Conservation (phyloP, 1,140 invertebrate genomes). For the Rhyacophila brunnea region DNA sequence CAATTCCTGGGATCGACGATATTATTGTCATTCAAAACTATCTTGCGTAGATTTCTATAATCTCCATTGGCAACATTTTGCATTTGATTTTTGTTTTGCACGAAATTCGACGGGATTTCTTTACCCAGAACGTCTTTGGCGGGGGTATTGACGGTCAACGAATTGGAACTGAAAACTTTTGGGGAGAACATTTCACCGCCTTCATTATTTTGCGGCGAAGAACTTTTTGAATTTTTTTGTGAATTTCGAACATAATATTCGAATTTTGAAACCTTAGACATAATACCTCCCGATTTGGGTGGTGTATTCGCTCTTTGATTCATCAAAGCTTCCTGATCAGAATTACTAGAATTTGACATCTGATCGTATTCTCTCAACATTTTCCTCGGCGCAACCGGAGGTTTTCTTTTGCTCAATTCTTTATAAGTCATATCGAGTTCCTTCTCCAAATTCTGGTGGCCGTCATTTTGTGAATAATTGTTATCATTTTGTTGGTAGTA, state of each 20-base stretch:
- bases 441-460: conserved; percentile 43
- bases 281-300: conserved; percentile 52
- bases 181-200: conserved; percentile 60
- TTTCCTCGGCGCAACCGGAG: conserved; percentile 47
- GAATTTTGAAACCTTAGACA: conserved; percentile 62
- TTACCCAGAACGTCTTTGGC: conserved; percentile 73
- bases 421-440: conserved; percentile 50
- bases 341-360: conserved; percentile 30
- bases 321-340: conserved; percentile 23
- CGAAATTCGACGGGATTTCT: conserved; percentile 56
- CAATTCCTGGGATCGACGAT: conserved; percentile 43
- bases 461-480: conserved; percentile 9
- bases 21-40: conserved; percentile 48
- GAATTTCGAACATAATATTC: conserved; percentile 58
- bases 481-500: conserved; percentile 42
- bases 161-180: conserved; percentile 74
- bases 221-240: conserved; percentile 48
- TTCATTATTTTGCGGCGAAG: conserved; percentile 42
- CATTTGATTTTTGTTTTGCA: conserved; percentile 41
- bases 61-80: neutral
- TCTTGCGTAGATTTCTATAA: conserved; percentile 38
- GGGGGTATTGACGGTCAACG: conserved; percentile 75
- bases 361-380: conserved; percentile 46
- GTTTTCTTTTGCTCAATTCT: conserved; percentile 49
- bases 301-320: conserved; percentile 13